A percentile compares a stretch with the other conserved stretches of the same genome.
Conservation (phyloP, 2,888 invertebrate genomes). For the Drosophila hawaiiensis region DNA sequence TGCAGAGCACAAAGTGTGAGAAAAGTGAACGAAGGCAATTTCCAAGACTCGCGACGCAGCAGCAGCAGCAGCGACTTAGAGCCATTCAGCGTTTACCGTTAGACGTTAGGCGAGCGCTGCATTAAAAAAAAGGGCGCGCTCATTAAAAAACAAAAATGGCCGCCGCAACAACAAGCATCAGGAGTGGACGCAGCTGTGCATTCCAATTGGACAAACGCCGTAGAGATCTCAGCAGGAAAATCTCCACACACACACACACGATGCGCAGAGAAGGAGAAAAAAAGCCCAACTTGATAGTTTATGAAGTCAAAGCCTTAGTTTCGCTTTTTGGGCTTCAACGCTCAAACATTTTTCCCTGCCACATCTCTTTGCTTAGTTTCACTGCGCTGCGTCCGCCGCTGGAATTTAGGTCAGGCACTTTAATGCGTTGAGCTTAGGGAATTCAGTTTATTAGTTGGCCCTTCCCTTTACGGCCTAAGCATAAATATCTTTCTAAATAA, state of each 20-base stretch:
- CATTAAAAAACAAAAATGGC: slow-evolving; percentile 52
- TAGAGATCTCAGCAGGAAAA: slow-evolving; percentile 50
- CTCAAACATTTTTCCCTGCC: slow-evolving; percentile 17
- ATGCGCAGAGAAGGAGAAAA: background rate
- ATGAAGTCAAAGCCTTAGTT: slow-evolving; percentile 48
- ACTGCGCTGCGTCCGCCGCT: slow-evolving; percentile 28
- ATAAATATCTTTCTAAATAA: background rate
- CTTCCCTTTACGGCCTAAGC: slow-evolving; percentile 30
- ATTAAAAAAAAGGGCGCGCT: slow-evolving; percentile 73
- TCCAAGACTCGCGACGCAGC: slow-evolving; percentile 8
- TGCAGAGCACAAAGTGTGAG: slow-evolving; percentile 48
- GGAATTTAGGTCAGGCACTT: slow-evolving; percentile 65
- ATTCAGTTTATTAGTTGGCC: slow-evolving; percentile 16
- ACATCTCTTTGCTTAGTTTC: slow-evolving; percentile 30
- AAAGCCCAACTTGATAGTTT: slow-evolving; percentile 12
- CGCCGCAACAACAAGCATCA: slow-evolving; percentile 37
- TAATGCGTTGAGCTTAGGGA: slow-evolving; percentile 58
- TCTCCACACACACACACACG: slow-evolving; percentile 19
- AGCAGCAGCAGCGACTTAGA: slow-evolving; percentile 12
- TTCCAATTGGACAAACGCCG: slow-evolving; percentile 25
- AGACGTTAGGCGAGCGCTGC: slow-evolving; percentile 51
- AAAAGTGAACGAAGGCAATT: slow-evolving; percentile 48
- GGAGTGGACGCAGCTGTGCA: slow-evolving; percentile 42
- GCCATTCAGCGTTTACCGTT: slow-evolving; percentile 63
- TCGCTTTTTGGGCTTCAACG: slow-evolving; percentile 46